phyloP scores from a whole-genome alignment of 2,888 invertebrate species.

The Diadegma fenestrale region DNA sequence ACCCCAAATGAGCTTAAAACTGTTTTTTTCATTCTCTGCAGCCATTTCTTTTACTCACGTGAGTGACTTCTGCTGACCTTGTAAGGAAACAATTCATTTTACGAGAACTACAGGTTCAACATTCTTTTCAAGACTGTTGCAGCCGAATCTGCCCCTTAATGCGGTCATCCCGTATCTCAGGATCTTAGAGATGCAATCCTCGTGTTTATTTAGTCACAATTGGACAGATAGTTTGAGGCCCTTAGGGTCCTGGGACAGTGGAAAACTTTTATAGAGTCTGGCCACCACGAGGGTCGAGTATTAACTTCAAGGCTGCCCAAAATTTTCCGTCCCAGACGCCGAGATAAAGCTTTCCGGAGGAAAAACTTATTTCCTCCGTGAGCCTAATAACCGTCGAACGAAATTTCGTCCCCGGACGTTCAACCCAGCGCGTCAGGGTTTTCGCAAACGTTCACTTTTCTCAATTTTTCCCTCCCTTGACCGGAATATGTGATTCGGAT shows the following conservation, averaged over 20 bases:
- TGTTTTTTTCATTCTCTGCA: too few species aligned
- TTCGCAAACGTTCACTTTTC: background rate
- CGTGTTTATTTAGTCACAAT: background rate
- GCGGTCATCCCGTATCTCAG: background rate
- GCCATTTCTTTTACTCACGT: too few species aligned
- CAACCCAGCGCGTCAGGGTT: background rate
- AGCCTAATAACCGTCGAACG: background rate
- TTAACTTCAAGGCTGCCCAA: background rate
- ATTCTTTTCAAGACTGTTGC: background rate
- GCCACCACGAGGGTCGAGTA: too few species aligned
- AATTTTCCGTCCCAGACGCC: background rate
- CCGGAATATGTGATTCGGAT: background rate
- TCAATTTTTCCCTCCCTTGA: background rate
- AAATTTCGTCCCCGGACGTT: background rate
- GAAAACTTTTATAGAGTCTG: background rate
- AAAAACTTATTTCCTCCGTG: background rate
- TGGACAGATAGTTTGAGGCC: background rate
- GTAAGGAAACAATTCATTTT: background rate
- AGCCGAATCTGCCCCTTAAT: background rate
- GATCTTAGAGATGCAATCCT: background rate
- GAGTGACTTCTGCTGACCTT: too few species aligned
- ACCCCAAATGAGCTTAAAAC: background rate
- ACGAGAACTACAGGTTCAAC: background rate
- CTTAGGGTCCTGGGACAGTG: background rate
- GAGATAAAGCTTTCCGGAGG: background rate